Evolutionary conservation across 2,797 vertebrate genomes (phyloP).

Genomic region (Chaenodraco wilsoni): DNA sequence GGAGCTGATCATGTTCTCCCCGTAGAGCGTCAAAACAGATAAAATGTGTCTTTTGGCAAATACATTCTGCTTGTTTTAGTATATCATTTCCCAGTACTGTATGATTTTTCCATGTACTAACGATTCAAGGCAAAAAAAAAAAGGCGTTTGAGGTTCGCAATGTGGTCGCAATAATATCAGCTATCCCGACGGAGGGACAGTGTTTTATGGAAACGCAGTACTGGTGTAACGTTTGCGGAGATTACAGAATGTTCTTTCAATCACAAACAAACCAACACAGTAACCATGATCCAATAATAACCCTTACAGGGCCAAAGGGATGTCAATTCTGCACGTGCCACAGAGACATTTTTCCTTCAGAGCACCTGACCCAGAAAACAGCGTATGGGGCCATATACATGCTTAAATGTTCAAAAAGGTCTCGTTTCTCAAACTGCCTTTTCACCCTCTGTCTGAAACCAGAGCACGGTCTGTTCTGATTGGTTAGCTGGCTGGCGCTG

Average conservation of each 20-base stretch:
- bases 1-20: constrained; percentile 36
- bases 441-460: no score
- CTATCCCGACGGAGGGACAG: constrained; percentile 35
- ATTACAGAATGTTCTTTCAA: constrained; percentile 31
- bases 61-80: constrained; percentile 36
- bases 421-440: no score
- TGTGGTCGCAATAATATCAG: constrained; percentile 24
- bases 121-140: constrained; percentile 46
- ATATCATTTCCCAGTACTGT: constrained; percentile 29
- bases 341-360: background rate
- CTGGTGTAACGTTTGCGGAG: constrained; percentile 32
- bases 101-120: constrained; percentile 59
- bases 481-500: no score
- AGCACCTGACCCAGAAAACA: constrained; percentile 12
- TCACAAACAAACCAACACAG: constrained; percentile 19
- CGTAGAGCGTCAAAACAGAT: constrained; percentile 8
- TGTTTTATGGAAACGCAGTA: constrained; percentile 30
- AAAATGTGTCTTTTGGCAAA: constrained; percentile 30
- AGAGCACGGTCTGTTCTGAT: no score
- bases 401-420: no score
- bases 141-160: constrained; percentile 24
- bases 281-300: background rate
- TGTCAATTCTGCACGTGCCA: background rate
- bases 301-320: constrained; percentile 6
- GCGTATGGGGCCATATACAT: no score